Base-by-base conservation (phyloP, 2,113 vertebrate genomes). In the Morone chrysops region DNA sequence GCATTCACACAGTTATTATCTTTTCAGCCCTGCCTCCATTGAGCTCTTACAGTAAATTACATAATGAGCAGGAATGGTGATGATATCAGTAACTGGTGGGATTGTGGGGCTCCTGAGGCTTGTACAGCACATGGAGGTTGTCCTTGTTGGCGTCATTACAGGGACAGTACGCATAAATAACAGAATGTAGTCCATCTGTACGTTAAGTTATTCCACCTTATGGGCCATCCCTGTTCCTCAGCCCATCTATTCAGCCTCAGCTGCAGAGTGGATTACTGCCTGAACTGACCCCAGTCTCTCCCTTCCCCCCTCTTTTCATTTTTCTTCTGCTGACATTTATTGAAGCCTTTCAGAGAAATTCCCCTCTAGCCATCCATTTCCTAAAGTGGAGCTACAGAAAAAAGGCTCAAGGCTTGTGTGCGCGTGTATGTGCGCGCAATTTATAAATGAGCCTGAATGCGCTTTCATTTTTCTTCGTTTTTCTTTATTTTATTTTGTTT, bases 281-380 rank as follows among this genome's bases (percentile, higher is more conserved):
- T 88, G 82, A 75, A 57, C 89, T 91, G 85, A 92, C 85, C 91
- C 86, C 70, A n/a, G 51, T 75, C 72, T 62, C 84, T 62, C 78
- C 80, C 70, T 75, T 67, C 87, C 81, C 90, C 90, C 67, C 86
- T 62, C 81, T 75, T 83, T 90, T 86, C 90, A 90, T 94, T 94
- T 92, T 89, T 92, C 84, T 80, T 84, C 56, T n/a, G 56, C 66
- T 94, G 94, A 94, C 94, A 91, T 95, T 95, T 95, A 94, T 95
- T 93, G 92, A 93, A 92, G 91, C 92, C 92, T 94, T 91, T 94
- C 89, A 92, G 88, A 92, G 92, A 94, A 94, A 90, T 93, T 90
- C 84, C 89, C 94, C 92, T 88, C 87, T 20, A 92, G 91, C 89
- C 84, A 94, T 94, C 92, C 90, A 93, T 94, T 95, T 94, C 85